Evolutionary conservation across 2,888 invertebrate species (phyloP), one percentile per base, ranked within the genome.

Genomic region (Heliconius aoede): DNA sequence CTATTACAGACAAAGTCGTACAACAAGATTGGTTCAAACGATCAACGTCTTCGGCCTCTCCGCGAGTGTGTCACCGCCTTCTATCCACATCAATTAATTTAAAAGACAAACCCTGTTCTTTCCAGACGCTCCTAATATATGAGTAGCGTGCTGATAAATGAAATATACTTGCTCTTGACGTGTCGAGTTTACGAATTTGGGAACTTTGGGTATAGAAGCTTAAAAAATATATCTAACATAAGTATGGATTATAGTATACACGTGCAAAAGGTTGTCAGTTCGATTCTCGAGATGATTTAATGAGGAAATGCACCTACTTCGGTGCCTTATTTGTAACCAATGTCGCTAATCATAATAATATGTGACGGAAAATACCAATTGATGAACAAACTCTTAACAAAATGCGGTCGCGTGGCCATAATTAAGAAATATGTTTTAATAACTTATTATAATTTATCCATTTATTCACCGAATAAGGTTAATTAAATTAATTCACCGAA

Each of bases 101-200:
- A 89, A 91, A 89, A 90, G 91, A 92, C 90, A 86, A 89, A 88
- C 89, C 84, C 81, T 90, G 91, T 92, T 80, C 79, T 79, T 79
- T 79, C 79, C 80, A 80, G 68, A 73, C 80, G 86, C 90, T 91
- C 91, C 92, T 91, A 91, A 87, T 91, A 88, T 89, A 87, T 88
- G 79, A 69, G 73, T n/a, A 60, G 64, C 74, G 55, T 60, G 30
- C 77, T 79, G 79, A 79, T 79, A 77, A 79, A 79, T 79, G 75
- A 73, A 60, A 73, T 77, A 72, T 75, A 64, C 32, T 72, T 77
- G 79, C 55, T 15, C 36, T 13, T 77, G 77, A 75, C 75, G 61
- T 40, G 40, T 58, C 60, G 40, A 61, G 68, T 67, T 60, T 7
- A 15, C 9, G 32, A 36, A 76, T 60, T 74, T 76, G 71, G 71